Evolutionary conservation across 2,797 vertebrate genomes (phyloP), one percentile per base, ranked within the genome.

Genomic region (Liasis olivaceus): DNA sequence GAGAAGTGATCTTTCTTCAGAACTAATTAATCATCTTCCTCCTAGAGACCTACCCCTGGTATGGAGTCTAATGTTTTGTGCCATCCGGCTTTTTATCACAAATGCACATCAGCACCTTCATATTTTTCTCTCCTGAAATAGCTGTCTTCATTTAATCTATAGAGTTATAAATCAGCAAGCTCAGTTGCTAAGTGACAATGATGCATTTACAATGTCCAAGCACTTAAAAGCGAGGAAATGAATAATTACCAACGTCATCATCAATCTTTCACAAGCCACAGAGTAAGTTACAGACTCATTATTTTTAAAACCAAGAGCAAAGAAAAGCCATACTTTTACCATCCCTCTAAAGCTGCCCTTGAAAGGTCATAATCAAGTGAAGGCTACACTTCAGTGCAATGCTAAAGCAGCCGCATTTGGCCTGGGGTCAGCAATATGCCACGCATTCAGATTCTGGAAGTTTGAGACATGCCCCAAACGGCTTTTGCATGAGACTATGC

Each of bases 111-210:
- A 3, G 47, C 89, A 59, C 69, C 89, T 93, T 84, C 60, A n/a
- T 88, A 88, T 90, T 64, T 92, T 77, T 47, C 69, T 88, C 69
- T 56, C 58, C 13, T 24, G 24, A 92, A 90, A 84, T 92, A 66
- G 85, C 85, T 88, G 89, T 93, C 89, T 88, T 90, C 85, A 20
- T 93, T 93, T 93, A 88, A 93, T 90, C 92, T 93, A 84, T 59
- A 63, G 17, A 84, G 92, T 90, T 88, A 90, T 93, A 90, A 90
- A 93, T 93, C 91, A 91, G 64, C 63, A 86, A 84, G 89, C 85
- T 0, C 3, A 0, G 17, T 20, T 91, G 14, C 1, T 89, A 90
- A 92, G 90, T 64, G 89, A 26, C 89, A 86, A 63, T 26, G n/a
- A 86, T n/a, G 2, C 92, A 84, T 93, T 91, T 90, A 86, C 92